Base-by-base conservation (phyloP, 2,888 invertebrate species). In the Rapana venosa region DNA sequence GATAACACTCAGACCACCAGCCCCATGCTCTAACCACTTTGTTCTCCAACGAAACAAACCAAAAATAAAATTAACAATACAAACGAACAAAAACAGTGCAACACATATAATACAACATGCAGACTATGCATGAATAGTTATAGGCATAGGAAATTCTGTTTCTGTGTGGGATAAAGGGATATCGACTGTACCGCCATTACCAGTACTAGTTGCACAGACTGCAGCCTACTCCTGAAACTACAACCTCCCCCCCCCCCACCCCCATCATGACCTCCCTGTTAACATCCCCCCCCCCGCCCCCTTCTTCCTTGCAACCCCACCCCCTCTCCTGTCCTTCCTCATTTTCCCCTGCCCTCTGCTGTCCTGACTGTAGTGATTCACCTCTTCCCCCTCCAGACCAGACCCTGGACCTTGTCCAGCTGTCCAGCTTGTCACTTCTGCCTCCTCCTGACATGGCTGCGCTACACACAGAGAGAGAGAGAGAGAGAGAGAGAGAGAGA, bases 401-500 rank as follows among this genome's bases (percentile, higher is more conserved):
- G 79, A 35, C 17, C 1, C 26, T 79, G 79, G 79, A 79, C 17
- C 35, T 26, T 13, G 79, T 79, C 79, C 79, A 35, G 79, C 79
- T 35, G 79, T 79, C 35, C 79, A 79, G 32, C 5, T 17, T 79
- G 79, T 79, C 79, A 79, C 79, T 79, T 79, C 22, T 15, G 15
- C 32, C 17, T 79, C 35, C 35, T 32, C 32, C 35, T 11, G 35
- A 35, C 32, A 35, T 5, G 0, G 0, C 11, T 36, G 47, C 22
- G 26, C 6, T 1, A 83, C n/a, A 81, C 2, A 36, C 17, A 5
- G 36, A 81, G 81, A 36, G 22, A 36, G 36, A 36, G 36, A 36
- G 36, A 81, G 81, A 36, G 20, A 36, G 22, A 15, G 35, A 36
- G 84, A 90, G 32, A 61, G 58, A 86, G 32, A 86, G 86, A 86